phyloP scores from a whole-genome alignment of 2,797 vertebrate genomes.

The Tragelaphus eurycerus region DNA sequence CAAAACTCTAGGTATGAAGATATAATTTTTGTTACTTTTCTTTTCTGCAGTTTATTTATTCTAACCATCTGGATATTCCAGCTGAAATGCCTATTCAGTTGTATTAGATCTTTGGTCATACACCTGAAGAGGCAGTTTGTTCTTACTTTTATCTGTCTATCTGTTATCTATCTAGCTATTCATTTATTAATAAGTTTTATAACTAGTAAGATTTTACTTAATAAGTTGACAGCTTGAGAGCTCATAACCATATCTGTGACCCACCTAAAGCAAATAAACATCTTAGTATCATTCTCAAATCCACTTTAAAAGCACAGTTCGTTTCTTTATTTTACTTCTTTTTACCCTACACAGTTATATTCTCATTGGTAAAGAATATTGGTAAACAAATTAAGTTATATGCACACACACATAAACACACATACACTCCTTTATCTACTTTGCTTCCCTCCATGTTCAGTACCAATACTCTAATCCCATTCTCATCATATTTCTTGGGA shows the following conservation, averaged over 20 bases:
- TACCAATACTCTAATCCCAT: neutral
- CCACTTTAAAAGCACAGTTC: neutral
- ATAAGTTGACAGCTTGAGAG: neutral
- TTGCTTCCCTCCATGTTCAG: neutral
- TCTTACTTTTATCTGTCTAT: neutral
- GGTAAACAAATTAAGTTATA: neutral
- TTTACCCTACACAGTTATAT: neutral
- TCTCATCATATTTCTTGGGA: too few relatives aligned
- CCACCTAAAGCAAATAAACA: neutral
- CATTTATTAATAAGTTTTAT: neutral
- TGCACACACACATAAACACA: neutral
- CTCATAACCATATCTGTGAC: neutral
- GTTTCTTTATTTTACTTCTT: neutral
- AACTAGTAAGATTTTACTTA: neutral
- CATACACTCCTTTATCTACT: neutral
- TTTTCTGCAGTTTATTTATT: neutral
- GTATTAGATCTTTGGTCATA: neutral
- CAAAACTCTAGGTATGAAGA: rapidly evolving
- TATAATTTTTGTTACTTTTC: neutral
- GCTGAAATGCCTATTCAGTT: neutral
- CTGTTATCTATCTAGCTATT: neutral
- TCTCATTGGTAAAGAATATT: neutral
- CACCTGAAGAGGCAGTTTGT: neutral
- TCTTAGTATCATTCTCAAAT: neutral
- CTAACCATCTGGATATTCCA: neutral